A percentile compares a stretch with the other conserved stretches of the same genome.
phyloP scores from a whole-genome alignment of 2,888 invertebrate species.

The Poecilobothrus nobilitatus region DNA sequence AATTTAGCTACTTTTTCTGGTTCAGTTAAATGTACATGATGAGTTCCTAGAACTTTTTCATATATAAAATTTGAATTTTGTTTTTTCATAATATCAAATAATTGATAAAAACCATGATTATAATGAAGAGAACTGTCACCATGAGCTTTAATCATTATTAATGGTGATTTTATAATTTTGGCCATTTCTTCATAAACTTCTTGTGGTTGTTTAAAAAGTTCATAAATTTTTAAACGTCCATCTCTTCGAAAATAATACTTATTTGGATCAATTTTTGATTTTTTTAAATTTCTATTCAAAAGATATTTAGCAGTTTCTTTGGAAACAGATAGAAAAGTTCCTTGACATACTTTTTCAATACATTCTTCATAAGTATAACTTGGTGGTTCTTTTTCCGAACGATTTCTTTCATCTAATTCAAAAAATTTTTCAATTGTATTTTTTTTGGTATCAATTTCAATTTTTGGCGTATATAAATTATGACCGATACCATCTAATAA shows the following conservation, averaged over 20 bases:
- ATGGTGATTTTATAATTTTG: conserved; percentile 49
- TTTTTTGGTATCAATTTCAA: conserved; percentile 29
- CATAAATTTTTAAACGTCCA: conserved; percentile 46
- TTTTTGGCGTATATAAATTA: conserved; percentile 32
- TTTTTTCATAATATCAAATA: conserved; percentile 47
- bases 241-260: conserved; percentile 55
- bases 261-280: conserved; percentile 49
- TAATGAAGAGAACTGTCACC: conserved; percentile 43
- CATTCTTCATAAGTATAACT: conserved; percentile 55
- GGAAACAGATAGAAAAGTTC: conserved; percentile 51
- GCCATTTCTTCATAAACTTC: conserved; percentile 49
- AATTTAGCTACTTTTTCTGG: conserved; percentile 18
- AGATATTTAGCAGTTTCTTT: conserved; percentile 50
- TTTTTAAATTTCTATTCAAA: conserved; percentile 50
- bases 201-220: conserved; percentile 17
- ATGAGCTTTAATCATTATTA: conserved; percentile 51
- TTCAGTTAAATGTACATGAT: conserved; percentile 44
- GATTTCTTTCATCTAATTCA: conserved; percentile 42
- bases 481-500: conserved; percentile 40
- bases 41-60: conserved; percentile 53
- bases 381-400: conserved; percentile 49
- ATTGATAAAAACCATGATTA: conserved; percentile 46
- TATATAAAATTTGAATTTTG: conserved; percentile 48
- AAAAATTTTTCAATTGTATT: conserved; percentile 44
- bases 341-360: conserved; percentile 49